These are phyloP conservation scores for Lytechinus pictus DNA, from an alignment of 35 echinoderm and acorn worm genomes.

Conservation along the genomic window DNA sequence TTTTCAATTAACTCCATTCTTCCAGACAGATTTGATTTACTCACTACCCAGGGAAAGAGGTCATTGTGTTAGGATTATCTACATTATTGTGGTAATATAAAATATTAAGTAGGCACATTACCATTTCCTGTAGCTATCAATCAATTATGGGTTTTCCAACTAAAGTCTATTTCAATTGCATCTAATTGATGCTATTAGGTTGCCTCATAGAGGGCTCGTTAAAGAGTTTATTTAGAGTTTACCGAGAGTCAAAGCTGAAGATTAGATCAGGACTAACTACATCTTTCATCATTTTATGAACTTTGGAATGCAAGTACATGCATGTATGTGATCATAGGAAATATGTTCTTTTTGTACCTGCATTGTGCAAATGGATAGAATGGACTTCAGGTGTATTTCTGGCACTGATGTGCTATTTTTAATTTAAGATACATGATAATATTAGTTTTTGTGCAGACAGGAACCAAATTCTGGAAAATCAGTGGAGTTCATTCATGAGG, in stretches of 20 bases:
- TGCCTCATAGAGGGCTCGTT: not conserved
- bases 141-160: slow-evolving; percentile 4
- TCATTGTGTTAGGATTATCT: not conserved
- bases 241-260: not conserved
- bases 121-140: not conserved
- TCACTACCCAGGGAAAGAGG: not conserved
- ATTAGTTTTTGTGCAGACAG: too few relatives aligned
- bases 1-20: not conserved
- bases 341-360: too few relatives aligned
- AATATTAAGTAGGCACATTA: not conserved
- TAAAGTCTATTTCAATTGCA: not conserved
- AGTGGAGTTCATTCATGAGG: not conserved
- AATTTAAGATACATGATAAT: too few relatives aligned
- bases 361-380: too few relatives aligned
- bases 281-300: too few relatives aligned
- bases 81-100: not conserved
- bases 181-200: not conserved
- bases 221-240: not conserved
- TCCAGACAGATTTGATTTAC: slow-evolving; percentile 4
- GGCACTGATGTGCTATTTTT: too few relatives aligned
- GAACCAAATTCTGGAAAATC: too few relatives aligned
- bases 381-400: too few relatives aligned
- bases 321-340: too few relatives aligned
- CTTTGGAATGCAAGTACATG: too few relatives aligned
- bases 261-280: too few relatives aligned